Conservation (phyloP, 2,113 vertebrate species). For the Hymenochirus boettgeri region DNA sequence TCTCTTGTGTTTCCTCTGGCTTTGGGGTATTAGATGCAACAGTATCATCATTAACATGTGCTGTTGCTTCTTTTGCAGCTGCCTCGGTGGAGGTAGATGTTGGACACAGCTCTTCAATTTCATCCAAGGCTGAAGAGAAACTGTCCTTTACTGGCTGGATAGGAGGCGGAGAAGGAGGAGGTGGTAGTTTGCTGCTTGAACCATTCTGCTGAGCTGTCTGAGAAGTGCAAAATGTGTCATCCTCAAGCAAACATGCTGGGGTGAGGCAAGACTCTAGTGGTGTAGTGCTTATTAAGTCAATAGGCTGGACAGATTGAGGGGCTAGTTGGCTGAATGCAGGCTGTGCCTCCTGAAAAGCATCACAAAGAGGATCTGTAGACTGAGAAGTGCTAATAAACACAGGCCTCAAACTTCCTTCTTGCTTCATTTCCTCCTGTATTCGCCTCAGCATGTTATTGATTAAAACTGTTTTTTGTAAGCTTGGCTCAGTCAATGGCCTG, state of each 20-base stretch:
- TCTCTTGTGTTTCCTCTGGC: conserved; percentile 65
- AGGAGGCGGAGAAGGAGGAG: conserved; percentile 46
- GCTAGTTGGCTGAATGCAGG: conserved; percentile 69
- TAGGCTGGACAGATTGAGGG: conserved; percentile 53
- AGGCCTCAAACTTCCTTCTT: conserved; percentile 85
- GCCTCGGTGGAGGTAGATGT: conserved; percentile 82
- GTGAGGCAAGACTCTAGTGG: conserved; percentile 87
- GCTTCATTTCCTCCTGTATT: conserved; percentile 95
- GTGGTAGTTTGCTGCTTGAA: conserved; percentile 55
- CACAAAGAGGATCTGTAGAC: conserved; percentile 73
- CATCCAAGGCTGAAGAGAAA: conserved; percentile 82
- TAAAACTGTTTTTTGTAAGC: conserved; percentile 91
- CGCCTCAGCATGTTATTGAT: conserved; percentile 98
- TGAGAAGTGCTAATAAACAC: conserved; percentile 74
- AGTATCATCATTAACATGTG: conserved; percentile 61
- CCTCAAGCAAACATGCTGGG: conserved; percentile 90
- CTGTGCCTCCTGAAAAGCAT: conserved; percentile 79
- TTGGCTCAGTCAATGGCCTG: conserved; percentile 85
- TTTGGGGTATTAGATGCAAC: conserved; percentile 59
- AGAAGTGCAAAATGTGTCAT: conserved; percentile 80
- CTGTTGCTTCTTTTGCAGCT: conserved; percentile 44
- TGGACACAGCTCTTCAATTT: conserved; percentile 86
- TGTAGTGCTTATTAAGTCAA: conserved; percentile 60
- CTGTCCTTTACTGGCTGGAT: conserved; percentile 68
- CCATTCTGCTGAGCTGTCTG: conserved; percentile 57